Evolutionary conservation across 2,888 invertebrate species (phyloP), one percentile per base, ranked within the genome.

Genomic region (Nysson spinosus): DNA sequence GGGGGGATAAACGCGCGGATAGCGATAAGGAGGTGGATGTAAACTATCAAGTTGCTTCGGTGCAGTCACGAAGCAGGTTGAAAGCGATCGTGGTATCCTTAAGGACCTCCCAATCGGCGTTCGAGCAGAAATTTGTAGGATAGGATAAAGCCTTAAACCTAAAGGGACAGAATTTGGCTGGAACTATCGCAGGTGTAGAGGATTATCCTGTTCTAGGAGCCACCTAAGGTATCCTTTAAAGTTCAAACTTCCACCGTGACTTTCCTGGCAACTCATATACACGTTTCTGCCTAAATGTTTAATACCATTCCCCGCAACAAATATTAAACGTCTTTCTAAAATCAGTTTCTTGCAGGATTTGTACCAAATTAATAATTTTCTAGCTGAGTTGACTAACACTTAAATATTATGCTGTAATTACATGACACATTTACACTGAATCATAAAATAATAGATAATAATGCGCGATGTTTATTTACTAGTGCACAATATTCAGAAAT

Each of bases 161-260:
- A 28, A 32, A 49, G 51, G 44, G 22, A 40, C 49, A 46, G 49
- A 66, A 74, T 74, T 74, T 66, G 34, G 52, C 26, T 20, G 30
- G 52, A 67, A 57, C 71, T 74, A 65, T 74, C 71, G 49, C 66
- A 66, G 71, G 75, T 70, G 75, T 20, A 42, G 44, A 32, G 58
- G 66, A 72, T 72, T 72, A 74, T 54, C 22, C 35, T 30, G 12
- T 22, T 3, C 40, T 30, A 24, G 49, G 32, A 20, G 26, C 51
- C 40, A 22, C 16, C 22, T 51, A 62, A 55, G 69, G 43, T 60
- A 37, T 19, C 12, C 40, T 55, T 61, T 71, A 61, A 66, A 39
- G 44, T 55, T 61, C 66, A 61, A 66, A 39, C 54, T 47, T 7
- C 9, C 30, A n/a, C 7, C 22, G 14, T 30, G 55, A 51, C 44